Conservation (phyloP, 2,888 invertebrate species). For the Phaonia tiefii region DNA sequence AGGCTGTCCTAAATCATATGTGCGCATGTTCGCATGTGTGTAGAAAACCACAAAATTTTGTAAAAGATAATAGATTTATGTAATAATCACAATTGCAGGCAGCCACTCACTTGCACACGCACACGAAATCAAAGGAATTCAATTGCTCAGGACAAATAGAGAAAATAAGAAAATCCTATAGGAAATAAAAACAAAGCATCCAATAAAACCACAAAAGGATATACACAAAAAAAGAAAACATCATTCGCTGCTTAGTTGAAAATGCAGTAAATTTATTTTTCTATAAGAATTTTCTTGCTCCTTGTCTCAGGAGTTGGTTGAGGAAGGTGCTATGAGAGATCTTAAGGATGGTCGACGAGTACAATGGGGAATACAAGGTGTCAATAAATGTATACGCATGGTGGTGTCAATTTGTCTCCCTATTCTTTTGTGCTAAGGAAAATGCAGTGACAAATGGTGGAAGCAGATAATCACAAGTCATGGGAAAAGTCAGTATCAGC, state of each 20-base stretch:
- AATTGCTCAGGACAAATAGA: constrained; percentile 17
- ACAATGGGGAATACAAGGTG: constrained; percentile 51
- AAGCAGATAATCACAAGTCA: constrained; percentile 35
- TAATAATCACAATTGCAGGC: constrained; percentile 48
- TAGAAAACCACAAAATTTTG: constrained; percentile 54
- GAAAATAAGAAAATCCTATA: constrained; percentile 17
- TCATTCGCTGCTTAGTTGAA: neutral
- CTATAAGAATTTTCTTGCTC: too few species aligned
- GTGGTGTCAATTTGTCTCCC: constrained; percentile 64
- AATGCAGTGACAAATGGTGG: constrained; percentile 15
- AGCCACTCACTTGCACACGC: neutral
- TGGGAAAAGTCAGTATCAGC: constrained; percentile 62
- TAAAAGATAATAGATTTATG: constrained; percentile 56
- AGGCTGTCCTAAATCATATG: neutral
- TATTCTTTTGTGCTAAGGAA: constrained; percentile 2
- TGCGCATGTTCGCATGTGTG: neutral
- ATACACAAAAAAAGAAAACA: constrained; percentile 47
- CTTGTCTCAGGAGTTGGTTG: too few species aligned
- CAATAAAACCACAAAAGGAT: constrained; percentile 66
- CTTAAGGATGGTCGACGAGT: too few species aligned
- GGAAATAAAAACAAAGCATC: constrained; percentile 43
- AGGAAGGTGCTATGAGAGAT: too few species aligned
- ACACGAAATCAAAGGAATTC: neutral
- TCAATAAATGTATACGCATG: constrained; percentile 40
- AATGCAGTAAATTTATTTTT: constrained; percentile 13